Evolutionary conservation across 1,140 invertebrate species (phyloP), one percentile per base, ranked within the genome.

Genomic region (Tribolium castaneum): DNA sequence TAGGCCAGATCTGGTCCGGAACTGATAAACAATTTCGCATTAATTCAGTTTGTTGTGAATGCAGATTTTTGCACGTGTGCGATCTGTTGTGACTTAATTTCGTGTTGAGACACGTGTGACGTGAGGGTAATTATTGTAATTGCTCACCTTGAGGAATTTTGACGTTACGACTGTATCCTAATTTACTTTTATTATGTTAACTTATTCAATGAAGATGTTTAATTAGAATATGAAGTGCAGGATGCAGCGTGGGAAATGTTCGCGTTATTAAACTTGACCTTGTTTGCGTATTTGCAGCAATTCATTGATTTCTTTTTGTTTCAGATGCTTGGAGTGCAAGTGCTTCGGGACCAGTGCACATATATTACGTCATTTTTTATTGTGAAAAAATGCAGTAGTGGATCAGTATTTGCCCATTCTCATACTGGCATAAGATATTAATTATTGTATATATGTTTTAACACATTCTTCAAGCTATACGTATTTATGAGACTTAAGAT

Each of bases 401-500:
- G 71, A 73, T 34, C 71, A 73, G 71, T 73, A 73, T 73, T 72
- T 73, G 45, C 45, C 49, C 71, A 54, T 73, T 34, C 39, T 73
- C 71, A 73, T 73, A 72, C 71, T 73, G 71, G 71, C 52, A 52
- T 73, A 54, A 30, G 52, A 72, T 25, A 51, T 49, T 10, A 72
- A 13, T 66, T 35, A 66, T 50, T 73, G 71, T 73, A 73, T 16
- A 73, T 73, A 73, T 49, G 25, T 22, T 22, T 51, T 54, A 51
- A 51, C 30, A 72, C 34, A 72, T 50, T 30, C n/a, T 49, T 39
- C 66, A 73, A 73, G 25, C n/a, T 54, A 73, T 73, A 73, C 71
- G 71, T 73, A 73, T 73, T 73, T 73, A 73, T 73, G 52, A 73
- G 71, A 73, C 71, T 73, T 54, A 52, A 51, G 49, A 73, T 50